Percentiles rank a stretch among this genome's conserved stretches.
phyloP scores from a whole-genome alignment of 2,113 vertebrate genomes.

The Silurus asotus region DNA sequence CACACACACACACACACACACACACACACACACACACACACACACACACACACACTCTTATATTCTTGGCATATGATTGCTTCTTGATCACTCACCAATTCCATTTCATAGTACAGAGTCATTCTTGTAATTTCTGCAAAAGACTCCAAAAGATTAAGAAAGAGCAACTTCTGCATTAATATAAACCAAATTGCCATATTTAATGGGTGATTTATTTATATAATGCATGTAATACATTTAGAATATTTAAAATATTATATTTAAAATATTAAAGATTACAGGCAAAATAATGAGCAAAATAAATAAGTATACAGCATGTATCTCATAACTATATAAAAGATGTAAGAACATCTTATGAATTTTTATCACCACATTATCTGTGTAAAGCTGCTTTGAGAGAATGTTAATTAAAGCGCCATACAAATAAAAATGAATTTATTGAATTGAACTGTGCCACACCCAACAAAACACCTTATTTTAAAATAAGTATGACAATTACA shows the following conservation, averaged over 20 bases:
- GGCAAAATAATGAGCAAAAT: no score
- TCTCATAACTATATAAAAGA: no score
- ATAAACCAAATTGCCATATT: neutral
- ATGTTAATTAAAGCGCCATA: no score
- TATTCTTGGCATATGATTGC: neutral
- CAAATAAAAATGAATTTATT: no score
- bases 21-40: conserved; percentile 17
- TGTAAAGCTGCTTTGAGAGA: no score
- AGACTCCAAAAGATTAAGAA: neutral
- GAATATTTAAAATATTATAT: no score
- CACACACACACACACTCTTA: neutral
- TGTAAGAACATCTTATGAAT: no score
- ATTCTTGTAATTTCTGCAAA: neutral
- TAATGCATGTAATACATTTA: neutral
- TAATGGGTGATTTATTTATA: neutral
- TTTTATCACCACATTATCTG: no score
- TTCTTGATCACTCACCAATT: neutral
- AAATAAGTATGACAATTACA: neutral
- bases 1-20: conserved; percentile 18
- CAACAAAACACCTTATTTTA: neutral
- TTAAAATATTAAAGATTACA: no score
- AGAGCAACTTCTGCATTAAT: neutral
- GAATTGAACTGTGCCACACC: neutral
- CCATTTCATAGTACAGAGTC: neutral
- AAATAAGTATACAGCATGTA: no score